Evolutionary conservation across 2,113 vertebrate genomes (phyloP), one percentile per base, ranked within the genome.

Genomic region (Amazona guildingii): DNA sequence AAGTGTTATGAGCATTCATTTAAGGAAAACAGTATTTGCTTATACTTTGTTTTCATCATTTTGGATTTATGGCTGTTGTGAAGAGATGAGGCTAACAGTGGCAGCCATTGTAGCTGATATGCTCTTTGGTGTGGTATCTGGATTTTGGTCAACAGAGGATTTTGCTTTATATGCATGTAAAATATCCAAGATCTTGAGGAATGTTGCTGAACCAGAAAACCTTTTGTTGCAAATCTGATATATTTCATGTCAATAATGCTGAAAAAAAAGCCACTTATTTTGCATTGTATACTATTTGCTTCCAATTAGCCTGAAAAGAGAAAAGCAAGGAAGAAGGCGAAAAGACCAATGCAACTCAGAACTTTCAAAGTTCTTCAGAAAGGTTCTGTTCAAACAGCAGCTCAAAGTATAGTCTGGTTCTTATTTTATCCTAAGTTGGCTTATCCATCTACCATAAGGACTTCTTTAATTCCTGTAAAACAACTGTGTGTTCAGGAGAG

Each of bases 401-500:
- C 93, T 94, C 77, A 76, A 96, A 96, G 94, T 84, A 86, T 93
- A 96, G 90, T 82, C 92, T 93, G 83, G 66, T 93, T 96, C 96
- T 96, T 97, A 97, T 96, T 96, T 96, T 95, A 96, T 96, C 95
- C 16, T 2, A 41, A 96, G 91, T 91, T 96, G 95, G 96, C 95
- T 97, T 97, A 86, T 82, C 92, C 86, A 86, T 94, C 94, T 69
- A 93, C 94, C 95, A 95, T 96, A 97, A 97, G 96, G 95, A 84
- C 88, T 95, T 81, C 95, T 96, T 95, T 92, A 96, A 93, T 97
- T 96, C 88, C 92, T 96, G 96, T 96, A 93, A 95, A 96, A 97
- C 95, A 96, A 96, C 96, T 96, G 95, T 95, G 93, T 96, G 96
- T 82, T 97, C 96, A 97, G 96, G 91, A 95, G 88, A 96, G 52